A percentile compares a stretch with the other conserved stretches of the same genome.
Conservation (phyloP, 2,113 vertebrate species). For the Burhinus oedicnemus region DNA sequence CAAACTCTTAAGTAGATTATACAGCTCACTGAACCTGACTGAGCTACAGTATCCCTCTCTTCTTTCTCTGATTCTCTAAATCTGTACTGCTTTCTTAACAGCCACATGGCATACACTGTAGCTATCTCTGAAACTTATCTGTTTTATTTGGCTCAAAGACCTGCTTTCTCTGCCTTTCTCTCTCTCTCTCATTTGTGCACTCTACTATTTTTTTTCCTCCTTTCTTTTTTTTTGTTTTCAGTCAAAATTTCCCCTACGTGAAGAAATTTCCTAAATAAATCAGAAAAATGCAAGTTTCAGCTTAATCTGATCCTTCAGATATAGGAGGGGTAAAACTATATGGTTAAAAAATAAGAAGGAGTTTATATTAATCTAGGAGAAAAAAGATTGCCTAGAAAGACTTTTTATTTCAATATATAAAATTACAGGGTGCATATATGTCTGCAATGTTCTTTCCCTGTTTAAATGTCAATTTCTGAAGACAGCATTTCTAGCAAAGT, state of each 20-base stretch:
- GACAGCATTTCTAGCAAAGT: background rate
- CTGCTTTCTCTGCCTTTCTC: background rate
- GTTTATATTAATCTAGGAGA: background rate
- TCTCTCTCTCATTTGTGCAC: background rate
- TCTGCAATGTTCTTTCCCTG: background rate
- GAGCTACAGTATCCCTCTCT: background rate
- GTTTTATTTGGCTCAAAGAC: background rate
- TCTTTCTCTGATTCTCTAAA: slow-evolving; percentile 1
- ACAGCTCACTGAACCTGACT: slow-evolving; percentile 3
- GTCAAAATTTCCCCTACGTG: background rate
- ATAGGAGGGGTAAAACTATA: rapidly evolving
- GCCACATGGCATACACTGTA: background rate
- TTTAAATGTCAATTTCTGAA: background rate
- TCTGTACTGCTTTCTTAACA: background rate
- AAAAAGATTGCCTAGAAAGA: background rate
- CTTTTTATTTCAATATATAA: background rate
- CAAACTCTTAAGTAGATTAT: slow-evolving; percentile 43
- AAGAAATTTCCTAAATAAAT: background rate
- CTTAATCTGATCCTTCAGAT: background rate
- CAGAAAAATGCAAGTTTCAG: background rate
- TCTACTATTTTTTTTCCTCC: background rate
- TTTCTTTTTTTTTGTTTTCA: background rate
- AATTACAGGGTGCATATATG: background rate
- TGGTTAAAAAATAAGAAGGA: background rate
- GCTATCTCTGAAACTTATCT: background rate